phyloP scores from a whole-genome alignment of 2,888 invertebrate genomes.

The Euclidia mi region DNA sequence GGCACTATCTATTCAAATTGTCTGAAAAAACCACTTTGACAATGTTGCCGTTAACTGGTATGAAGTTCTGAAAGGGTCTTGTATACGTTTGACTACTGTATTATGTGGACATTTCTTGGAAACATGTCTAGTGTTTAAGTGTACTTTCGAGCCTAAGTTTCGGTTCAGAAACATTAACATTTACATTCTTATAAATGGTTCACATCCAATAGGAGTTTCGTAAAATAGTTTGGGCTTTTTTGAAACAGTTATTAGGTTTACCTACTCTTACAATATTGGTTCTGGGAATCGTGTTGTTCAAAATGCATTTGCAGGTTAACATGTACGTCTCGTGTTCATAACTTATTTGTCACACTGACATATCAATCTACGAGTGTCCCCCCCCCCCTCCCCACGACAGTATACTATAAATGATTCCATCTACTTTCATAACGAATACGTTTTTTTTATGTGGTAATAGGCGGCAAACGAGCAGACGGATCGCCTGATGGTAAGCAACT shows the following conservation, averaged over 20 bases:
- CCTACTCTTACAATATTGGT: conserved; percentile 17
- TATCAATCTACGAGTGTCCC: no score
- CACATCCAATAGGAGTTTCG: conserved; percentile 63
- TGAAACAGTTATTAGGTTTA: conserved; percentile 29
- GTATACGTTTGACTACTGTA: conserved; percentile 26
- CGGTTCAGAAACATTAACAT: conserved; percentile 70
- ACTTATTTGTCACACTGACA: conserved; percentile 11
- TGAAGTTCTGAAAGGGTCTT: conserved; percentile 30
- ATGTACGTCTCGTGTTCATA: conserved; percentile 1
- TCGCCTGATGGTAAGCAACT: no score
- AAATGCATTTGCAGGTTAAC: conserved; percentile 16
- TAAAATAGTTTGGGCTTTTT: conserved; percentile 46
- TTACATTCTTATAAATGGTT: conserved; percentile 74
- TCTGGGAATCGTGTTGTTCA: conserved; percentile 15
- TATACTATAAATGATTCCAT: no score
- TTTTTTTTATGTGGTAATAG: no score
- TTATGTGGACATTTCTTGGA: conserved; percentile 50
- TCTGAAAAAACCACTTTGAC: conserved; percentile 19
- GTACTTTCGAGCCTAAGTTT: conserved; percentile 64
- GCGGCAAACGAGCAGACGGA: no score
- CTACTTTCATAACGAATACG: no score
- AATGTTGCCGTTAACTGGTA: conserved; percentile 13
- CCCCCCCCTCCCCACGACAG: no score
- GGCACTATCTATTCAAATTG: conserved; percentile 3
- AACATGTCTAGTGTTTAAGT: conserved; percentile 58